Base-by-base conservation (phyloP, 2,888 invertebrate genomes). In the Plutella xylostella region DNA sequence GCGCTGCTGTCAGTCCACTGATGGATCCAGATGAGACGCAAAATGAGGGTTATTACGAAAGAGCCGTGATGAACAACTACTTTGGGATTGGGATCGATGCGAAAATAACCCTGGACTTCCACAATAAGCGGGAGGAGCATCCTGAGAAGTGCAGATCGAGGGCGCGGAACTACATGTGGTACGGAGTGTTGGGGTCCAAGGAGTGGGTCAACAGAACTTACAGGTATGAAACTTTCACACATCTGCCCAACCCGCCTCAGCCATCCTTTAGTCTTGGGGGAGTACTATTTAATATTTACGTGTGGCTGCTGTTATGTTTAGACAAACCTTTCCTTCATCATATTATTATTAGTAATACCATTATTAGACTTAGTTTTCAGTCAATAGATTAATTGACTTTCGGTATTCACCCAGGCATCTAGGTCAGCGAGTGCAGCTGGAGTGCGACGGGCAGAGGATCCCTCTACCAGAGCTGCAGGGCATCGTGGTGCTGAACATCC, bases 71-170 rank as follows among this genome's bases (percentile, higher is more conserved):
- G 98, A 98, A 98, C 76, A 98, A 98, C 70, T 98, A 98, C 69
- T 98, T 98, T 68, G 98, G 98, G 0, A 98, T 98, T 61, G 98
- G 98, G 1, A 94, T 98, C 51, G 98, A 98, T 78, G 98, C 98
- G 0, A 98, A 98, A 77, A 97, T 98, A 45, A 94, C 97, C 0
- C 79, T 98, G 37, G 98, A 98, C 68, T 98, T 98, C 68, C 97
- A 98, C 72, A 94, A 96, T 63, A 98, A 97, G 72, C 87, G 98
- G 22, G 97, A 98, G 65, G 97, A 97, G 61, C 96, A 97, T 74
- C 97, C 98, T 0, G 97, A 98, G 65, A 97, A 97, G 68, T 97
- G 96, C 71, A 85, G 96, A 51, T 96, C 96, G 0, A 87, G 97
- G 41, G 96, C 97, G 0, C 92, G 96, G 63, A 97, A 98, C 68